Percentiles rank a stretch among this genome's conserved stretches.
phyloP scores from a whole-genome alignment of 2,113 vertebrate species.

The Hylia prasina region DNA sequence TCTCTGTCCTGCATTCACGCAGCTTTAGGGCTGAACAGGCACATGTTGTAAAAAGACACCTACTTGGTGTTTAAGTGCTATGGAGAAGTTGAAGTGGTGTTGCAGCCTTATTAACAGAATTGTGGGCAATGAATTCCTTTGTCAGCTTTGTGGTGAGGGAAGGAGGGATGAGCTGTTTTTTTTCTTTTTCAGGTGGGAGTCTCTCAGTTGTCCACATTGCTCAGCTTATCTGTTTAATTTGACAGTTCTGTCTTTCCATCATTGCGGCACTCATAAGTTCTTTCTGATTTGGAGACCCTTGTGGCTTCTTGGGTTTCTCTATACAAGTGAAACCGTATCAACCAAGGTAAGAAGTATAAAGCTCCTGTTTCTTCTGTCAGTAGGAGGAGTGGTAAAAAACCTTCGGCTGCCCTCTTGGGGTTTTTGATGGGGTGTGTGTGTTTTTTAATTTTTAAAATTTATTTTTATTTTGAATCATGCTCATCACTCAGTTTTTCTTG shows the following conservation, averaged over 20 bases:
- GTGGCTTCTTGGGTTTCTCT: not conserved
- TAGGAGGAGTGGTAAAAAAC: not conserved
- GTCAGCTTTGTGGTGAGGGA: not conserved
- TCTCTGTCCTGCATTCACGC: not conserved
- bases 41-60: not conserved
- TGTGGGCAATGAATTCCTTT: not conserved
- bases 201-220: not conserved
- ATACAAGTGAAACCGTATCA: not conserved
- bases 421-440: not conserved
- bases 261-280: not conserved
- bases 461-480: not conserved
- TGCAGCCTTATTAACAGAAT: not conserved
- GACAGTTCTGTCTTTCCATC: not conserved
- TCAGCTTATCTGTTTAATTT: not conserved
- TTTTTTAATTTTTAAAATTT: not conserved
- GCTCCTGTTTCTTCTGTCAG: not conserved
- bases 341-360: not conserved
- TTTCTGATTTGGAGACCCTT: not conserved
- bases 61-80: not conserved
- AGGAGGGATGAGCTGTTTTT: not conserved
- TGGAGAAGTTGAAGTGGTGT: not conserved
- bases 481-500: not conserved
- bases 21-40: not conserved
- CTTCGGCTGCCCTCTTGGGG: not conserved
- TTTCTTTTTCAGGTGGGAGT: not conserved